Evolutionary conservation across 2,113 vertebrate species (phyloP), one percentile per base, ranked within the genome.

Genomic region (Carassius carassius): DNA sequence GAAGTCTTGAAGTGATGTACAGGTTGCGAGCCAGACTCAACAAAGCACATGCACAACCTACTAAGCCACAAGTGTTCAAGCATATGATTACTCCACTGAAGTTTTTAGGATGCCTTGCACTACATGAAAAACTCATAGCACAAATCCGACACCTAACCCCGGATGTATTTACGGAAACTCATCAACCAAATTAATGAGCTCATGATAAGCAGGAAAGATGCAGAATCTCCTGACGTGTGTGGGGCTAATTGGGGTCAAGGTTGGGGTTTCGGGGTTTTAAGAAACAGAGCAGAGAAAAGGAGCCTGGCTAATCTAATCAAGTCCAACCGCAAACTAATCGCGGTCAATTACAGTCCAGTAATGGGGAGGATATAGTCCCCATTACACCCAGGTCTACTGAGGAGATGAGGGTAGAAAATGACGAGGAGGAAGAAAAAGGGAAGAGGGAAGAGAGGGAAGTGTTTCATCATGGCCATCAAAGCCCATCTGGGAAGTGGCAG

Each of bases 171-270:
- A 93, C 86, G 86, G 80, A 58, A 47, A 89, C 89, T 90, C 86
- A 92, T 93, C 92, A 92, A 87, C 80, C 86, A 89, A 94, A 93
- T 93, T 93, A 94, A 91, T 32, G 60, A 85, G 62, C 37, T 83
- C 86, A 90, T 90, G 92, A 93, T 91, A 91, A 92, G 91, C 88
- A 87, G 73, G 78, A 88, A 86, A 89, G 83, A 73, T 86, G 78
- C 75, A 86, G 90, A 87, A 90, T 90, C 47, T 87, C 88, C 85
- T 93, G 92, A 94, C 90, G 90, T 93, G 90, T 88, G 70, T 9
- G 65, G 83, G 90, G 91, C 81, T 94, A 94, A 95, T 95, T 94
- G 92, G 90, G 94, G 93, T 94, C 93, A 94, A 93, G 93, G 92
- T 93, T 93, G 91, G 91, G 92, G 88, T 87, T 89, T 92, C 84